Evolutionary conservation across 35 echinoderm and acorn worm genomes (phyloP), one percentile per base, ranked within the genome.

Genomic region (Ptychodera flava): DNA sequence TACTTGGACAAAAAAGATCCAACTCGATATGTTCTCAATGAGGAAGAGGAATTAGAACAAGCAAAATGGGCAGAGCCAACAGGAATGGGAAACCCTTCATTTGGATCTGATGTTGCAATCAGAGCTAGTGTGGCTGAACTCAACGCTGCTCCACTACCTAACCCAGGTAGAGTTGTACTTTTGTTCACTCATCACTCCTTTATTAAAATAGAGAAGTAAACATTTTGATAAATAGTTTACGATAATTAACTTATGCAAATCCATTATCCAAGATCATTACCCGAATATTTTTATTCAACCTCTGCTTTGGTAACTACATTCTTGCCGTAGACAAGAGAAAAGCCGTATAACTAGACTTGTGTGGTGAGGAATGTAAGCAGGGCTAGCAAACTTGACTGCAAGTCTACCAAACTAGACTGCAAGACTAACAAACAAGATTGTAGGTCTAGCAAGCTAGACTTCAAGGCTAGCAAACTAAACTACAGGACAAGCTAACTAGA

Each of bases 1-100:
- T 97, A 97, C 83, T 89, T 97, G 1, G 45, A 64, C 22, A 64
- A 64, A 22, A 79, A 45, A 31, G 79, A 96, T 77, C 84, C 33
- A 16, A n/a, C 30, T 14, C 79, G 82, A 31, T 91, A 85, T 78
- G 28, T 35, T 27, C 37, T 83, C 12, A 83, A 1, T 16, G 80
- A 82, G 80, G 80, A 31, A 33, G 80, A 82, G 27, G 34, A 33
- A 22, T 10, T 82, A 16, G 34, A 33, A 22, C 28, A 82, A 31
- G 31, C 0, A 16, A 82, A 33, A 37, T 37, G 28, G 34, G 34
- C 82, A 83, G 28, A 36, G 35, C n/a, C 1, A 12, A 83, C 37
- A 15, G 82, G 33, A 36, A 14, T 36, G 82, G 45, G 45, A 6
- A 64, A 64, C 22, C 22, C 45, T 64, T 35, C 35, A 34, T 15